Conservation (phyloP, 2,113 vertebrate genomes). For the Coracopsis vasa region DNA sequence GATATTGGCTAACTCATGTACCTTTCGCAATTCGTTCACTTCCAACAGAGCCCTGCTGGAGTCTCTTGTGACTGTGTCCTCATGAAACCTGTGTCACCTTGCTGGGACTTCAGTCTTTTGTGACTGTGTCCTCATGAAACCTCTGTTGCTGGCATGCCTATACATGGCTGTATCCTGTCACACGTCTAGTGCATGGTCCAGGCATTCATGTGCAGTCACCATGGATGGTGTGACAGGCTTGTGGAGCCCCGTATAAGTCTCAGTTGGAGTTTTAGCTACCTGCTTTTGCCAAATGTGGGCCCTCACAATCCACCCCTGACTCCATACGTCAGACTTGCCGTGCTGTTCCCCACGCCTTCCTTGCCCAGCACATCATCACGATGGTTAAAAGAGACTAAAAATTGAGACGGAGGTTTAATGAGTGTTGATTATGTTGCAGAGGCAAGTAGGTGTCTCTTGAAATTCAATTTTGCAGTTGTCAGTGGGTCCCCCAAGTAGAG, state of each 20-base stretch:
- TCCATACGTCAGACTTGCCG: fast-evolving
- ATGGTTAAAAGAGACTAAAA: background rate
- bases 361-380: fast-evolving
- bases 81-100: background rate
- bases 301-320: fast-evolving
- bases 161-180: background rate
- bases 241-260: background rate
- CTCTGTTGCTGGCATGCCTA: background rate
- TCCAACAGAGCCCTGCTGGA: background rate
- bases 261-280: background rate
- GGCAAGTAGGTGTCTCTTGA: background rate
- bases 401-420: background rate
- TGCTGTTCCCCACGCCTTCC: background rate
- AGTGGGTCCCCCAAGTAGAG: background rate
- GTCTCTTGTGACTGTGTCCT: constrained; percentile 4
- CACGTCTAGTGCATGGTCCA: background rate
- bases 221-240: fast-evolving
- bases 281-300: background rate
- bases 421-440: background rate
- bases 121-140: constrained; percentile 3
- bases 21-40: background rate
- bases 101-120: background rate
- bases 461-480: background rate
- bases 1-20: background rate
- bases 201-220: fast-evolving